A percentile compares a stretch with the other conserved stretches of the same genome.
These are phyloP conservation scores for Colletes latitarsis DNA, from an alignment of 1,140 invertebrate genomes.

Conservation along the genomic window DNA sequence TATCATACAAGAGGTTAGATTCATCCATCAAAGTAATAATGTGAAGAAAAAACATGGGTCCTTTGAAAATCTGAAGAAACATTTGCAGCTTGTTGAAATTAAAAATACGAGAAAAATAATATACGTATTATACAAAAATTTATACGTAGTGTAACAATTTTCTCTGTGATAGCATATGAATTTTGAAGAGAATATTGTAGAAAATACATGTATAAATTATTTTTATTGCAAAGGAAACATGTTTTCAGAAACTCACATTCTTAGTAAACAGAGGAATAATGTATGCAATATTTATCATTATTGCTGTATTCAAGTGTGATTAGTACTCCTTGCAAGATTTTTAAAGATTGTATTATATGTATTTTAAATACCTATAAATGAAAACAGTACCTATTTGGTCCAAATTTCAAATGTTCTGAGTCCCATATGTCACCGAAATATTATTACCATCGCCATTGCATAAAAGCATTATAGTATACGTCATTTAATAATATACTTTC, in stretches of 20 bases:
- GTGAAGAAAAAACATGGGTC: background rate
- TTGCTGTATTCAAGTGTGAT: constrained; percentile 26
- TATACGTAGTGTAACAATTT: constrained; percentile 39
- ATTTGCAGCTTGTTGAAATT: background rate
- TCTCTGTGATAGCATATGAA: constrained; percentile 52
- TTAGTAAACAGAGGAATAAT: constrained; percentile 11
- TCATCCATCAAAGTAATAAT: background rate
- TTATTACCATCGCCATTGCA: constrained; percentile 11
- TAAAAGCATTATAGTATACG: constrained; percentile 5
- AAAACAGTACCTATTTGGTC: background rate
- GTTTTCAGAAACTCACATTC: constrained; percentile 25
- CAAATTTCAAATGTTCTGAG: background rate
- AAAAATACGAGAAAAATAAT: constrained; percentile 1
- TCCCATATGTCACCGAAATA: background rate
- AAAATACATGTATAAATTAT: constrained; percentile 1
- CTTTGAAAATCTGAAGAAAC: background rate
- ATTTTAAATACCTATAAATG: constrained; percentile 17
- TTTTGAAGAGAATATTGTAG: background rate
- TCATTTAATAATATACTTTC: background rate
- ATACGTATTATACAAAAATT: constrained; percentile 20
- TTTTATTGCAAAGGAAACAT: constrained; percentile 7
- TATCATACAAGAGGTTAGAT: background rate
- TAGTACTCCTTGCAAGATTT: background rate
- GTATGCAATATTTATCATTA: constrained; percentile 18
- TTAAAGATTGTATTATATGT: background rate